A percentile compares a stretch with the other conserved stretches of the same genome.
Evolutionary conservation across 2,113 vertebrate genomes (phyloP).

Genomic region (Clarias magur): DNA sequence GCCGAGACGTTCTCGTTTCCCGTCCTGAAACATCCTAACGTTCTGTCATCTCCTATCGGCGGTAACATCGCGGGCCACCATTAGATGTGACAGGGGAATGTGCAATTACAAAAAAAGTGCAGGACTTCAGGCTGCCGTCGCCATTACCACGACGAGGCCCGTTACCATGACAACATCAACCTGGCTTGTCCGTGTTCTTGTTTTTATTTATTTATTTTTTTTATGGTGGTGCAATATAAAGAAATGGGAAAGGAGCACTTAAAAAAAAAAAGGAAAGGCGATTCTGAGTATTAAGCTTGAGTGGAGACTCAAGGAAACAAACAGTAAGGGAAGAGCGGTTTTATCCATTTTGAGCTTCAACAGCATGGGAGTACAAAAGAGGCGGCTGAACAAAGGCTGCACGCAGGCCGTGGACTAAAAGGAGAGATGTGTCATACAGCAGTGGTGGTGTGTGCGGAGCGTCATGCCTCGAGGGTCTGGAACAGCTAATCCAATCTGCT

Average conservation of each 20-base stretch:
- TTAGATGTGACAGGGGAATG: slow-evolving; percentile 48
- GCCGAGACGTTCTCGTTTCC: neutral
- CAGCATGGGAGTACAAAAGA: slow-evolving; percentile 6
- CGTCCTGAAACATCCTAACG: neutral
- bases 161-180: slow-evolving; percentile 53
- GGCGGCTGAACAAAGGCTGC: slow-evolving; percentile 15
- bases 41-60: slow-evolving; percentile 34
- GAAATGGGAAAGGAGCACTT: neutral
- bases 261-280: neutral
- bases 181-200: slow-evolving; percentile 32
- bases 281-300: slow-evolving; percentile 1
- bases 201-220: slow-evolving; percentile 22
- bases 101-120: slow-evolving; percentile 56
- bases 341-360: slow-evolving; percentile 22
- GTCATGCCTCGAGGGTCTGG: slow-evolving; percentile 24
- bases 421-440: slow-evolving; percentile 16
- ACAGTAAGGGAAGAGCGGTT: slow-evolving; percentile 5
- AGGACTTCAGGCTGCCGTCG: slow-evolving; percentile 45
- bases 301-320: slow-evolving; percentile 1
- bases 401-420: slow-evolving; percentile 21
- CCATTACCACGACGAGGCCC: slow-evolving; percentile 41
- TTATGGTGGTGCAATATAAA: slow-evolving; percentile 35
- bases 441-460: slow-evolving; percentile 17
- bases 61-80: slow-evolving; percentile 24
- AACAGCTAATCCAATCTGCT: slow-evolving; percentile 50